These are phyloP conservation scores for Cartodere bifasciata DNA, from an alignment of 2,888 invertebrate genomes.

Conservation along the genomic window DNA sequence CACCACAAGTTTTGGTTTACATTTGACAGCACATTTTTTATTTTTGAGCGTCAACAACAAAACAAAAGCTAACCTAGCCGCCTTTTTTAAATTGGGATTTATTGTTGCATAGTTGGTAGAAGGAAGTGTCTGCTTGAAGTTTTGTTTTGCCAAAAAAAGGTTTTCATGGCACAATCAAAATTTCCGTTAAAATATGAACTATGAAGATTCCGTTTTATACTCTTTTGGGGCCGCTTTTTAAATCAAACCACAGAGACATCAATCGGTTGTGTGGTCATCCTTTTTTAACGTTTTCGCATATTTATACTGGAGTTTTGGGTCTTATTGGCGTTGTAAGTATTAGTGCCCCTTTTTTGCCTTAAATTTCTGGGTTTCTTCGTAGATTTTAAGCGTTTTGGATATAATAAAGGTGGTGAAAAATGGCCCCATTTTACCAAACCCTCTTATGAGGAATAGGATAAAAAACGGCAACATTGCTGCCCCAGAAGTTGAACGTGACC, in stretches of 20 bases:
- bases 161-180: no score
- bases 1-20: no score
- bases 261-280: slow-evolving; percentile 23
- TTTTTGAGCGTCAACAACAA: no score
- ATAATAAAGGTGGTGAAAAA: slow-evolving; percentile 27
- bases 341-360: neutral
- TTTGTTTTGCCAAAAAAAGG: no score
- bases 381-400: slow-evolving; percentile 29
- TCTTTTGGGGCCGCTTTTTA: slow-evolving; percentile 23
- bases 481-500: slow-evolving; percentile 28
- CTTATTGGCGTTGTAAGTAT: slow-evolving; percentile 29
- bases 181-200: slow-evolving; percentile 13
- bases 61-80: no score
- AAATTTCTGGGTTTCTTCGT: slow-evolving; percentile 2
- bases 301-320: slow-evolving; percentile 28
- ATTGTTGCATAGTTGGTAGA: no score
- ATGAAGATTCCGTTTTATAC: slow-evolving; percentile 28
- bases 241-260: slow-evolving; percentile 20
- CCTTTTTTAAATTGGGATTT: no score
- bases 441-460: slow-evolving; percentile 23
- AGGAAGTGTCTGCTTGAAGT: no score
- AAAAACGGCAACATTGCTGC: slow-evolving; percentile 23
- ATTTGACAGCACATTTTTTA: no score
- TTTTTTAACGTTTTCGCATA: slow-evolving; percentile 22
- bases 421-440: slow-evolving; percentile 26